phyloP scores from a whole-genome alignment of 2,888 invertebrate genomes.

The Drosophila eohydei region DNA sequence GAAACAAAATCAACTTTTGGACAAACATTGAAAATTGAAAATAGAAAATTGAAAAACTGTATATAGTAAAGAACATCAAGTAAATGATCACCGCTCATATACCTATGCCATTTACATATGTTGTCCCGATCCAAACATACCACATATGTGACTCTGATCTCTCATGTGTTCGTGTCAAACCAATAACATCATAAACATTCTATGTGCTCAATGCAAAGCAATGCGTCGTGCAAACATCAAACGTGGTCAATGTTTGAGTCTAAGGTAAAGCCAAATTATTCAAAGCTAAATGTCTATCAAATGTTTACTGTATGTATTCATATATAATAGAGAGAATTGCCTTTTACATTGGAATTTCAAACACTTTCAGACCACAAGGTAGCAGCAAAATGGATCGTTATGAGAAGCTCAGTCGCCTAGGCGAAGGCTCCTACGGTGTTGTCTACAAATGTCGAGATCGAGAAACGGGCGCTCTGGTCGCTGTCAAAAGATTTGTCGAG shows the following conservation, averaged over 20 bases:
- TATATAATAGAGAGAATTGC: background rate
- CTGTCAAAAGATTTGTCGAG: slow-evolving; percentile 98
- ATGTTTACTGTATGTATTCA: background rate
- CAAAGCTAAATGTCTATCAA: background rate
- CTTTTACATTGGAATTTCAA: background rate
- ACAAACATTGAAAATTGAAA: slow-evolving; percentile 20
- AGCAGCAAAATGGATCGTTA: slow-evolving; percentile 96
- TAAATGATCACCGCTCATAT: slow-evolving; percentile 35
- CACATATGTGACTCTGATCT: slow-evolving; percentile 41
- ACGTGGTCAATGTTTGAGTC: slow-evolving; percentile 82
- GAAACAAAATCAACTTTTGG: slow-evolving; percentile 38
- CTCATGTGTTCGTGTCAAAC: slow-evolving; percentile 74
- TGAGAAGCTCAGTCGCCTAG: slow-evolving; percentile 96
- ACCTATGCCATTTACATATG: slow-evolving; percentile 19
- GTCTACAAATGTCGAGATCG: slow-evolving; percentile 98
- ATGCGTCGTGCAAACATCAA: slow-evolving; percentile 82
- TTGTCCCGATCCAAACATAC: slow-evolving; percentile 24
- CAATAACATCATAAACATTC: slow-evolving; percentile 61
- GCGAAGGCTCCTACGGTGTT: slow-evolving; percentile 90
- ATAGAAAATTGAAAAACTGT: slow-evolving; percentile 18
- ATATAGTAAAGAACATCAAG: slow-evolving; percentile 37
- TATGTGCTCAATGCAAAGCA: slow-evolving; percentile 81
- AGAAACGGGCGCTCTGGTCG: slow-evolving; percentile 97
- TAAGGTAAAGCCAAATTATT: slow-evolving; percentile 73
- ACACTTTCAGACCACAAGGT: slow-evolving; percentile 89